Evolutionary conservation across 2,888 invertebrate genomes (phyloP).

Genomic region (Rhagonycha lutea): DNA sequence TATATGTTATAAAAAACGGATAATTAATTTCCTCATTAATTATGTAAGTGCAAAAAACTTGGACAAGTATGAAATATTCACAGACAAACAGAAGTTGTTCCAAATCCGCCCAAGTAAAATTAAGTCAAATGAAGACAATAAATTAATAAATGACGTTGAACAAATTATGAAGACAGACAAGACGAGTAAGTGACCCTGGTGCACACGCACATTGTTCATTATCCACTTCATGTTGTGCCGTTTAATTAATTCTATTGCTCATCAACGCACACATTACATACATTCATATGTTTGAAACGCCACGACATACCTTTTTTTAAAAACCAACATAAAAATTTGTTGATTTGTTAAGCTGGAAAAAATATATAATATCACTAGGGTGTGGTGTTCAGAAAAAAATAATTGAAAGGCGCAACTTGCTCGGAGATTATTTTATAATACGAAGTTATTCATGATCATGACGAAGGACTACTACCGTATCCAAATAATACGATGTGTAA

Average conservation of each 20-base stretch:
- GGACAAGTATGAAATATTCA: background rate
- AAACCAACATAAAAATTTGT: background rate
- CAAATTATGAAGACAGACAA: slow-evolving; percentile 10
- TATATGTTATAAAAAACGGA: background rate
- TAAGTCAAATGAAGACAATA: background rate
- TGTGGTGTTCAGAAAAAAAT: no score
- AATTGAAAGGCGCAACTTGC: background rate
- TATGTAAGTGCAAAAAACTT: background rate
- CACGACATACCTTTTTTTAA: background rate
- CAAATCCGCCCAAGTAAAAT: background rate
- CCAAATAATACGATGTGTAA: background rate
- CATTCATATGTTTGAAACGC: slow-evolving; percentile 12
- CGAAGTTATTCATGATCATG: background rate
- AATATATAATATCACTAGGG: no score
- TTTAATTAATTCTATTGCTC: slow-evolving; percentile 27
- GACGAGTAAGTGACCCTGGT: slow-evolving; percentile 21
- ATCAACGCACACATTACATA: slow-evolving; percentile 28
- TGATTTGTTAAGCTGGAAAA: no score
- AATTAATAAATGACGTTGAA: background rate
- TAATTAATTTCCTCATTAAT: background rate
- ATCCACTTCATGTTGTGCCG: slow-evolving; percentile 17
- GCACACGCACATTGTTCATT: slow-evolving; percentile 28
- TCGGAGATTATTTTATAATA: background rate
- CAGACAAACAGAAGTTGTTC: background rate
- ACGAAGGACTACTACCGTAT: background rate